Evolutionary conservation across 2,797 vertebrate species (phyloP).

Genomic region (Sciurus carolinensis): DNA sequence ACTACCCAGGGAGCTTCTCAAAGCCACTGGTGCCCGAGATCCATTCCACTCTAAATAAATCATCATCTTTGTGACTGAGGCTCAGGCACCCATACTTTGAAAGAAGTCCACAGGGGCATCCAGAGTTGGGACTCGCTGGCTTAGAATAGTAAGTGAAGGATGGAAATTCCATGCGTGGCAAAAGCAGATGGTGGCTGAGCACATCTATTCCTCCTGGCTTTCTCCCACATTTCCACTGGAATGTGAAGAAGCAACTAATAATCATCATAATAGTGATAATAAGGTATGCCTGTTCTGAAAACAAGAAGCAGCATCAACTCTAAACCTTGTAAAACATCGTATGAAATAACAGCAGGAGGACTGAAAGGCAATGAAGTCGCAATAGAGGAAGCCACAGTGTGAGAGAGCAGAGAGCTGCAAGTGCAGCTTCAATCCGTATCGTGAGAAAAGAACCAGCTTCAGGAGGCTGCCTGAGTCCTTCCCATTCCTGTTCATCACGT

Average conservation of each 20-base stretch:
- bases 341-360: constrained; percentile 7
- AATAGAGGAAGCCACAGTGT: not conserved
- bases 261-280: not conserved
- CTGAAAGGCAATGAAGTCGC: not conserved
- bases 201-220: not conserved
- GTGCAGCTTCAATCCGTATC: not conserved
- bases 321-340: not conserved
- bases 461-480: not conserved
- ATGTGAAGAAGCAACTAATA: not conserved
- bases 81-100: not conserved
- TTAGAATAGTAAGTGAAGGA: not conserved
- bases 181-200: not conserved
- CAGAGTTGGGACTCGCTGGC: not conserved
- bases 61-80: not conserved
- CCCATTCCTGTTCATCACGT: not conserved
- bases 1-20: constrained; percentile 31
- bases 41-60: constrained; percentile 45
- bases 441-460: not conserved
- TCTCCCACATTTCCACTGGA: not conserved
- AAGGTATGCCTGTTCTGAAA: not conserved
- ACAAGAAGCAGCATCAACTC: constrained; percentile 1
- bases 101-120: not conserved
- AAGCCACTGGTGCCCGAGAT: constrained; percentile 1
- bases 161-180: constrained; percentile 2
- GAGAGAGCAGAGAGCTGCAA: not conserved